These are phyloP conservation scores for Andrena fulva DNA, from an alignment of 2,888 invertebrate genomes.

Conservation along the genomic window DNA sequence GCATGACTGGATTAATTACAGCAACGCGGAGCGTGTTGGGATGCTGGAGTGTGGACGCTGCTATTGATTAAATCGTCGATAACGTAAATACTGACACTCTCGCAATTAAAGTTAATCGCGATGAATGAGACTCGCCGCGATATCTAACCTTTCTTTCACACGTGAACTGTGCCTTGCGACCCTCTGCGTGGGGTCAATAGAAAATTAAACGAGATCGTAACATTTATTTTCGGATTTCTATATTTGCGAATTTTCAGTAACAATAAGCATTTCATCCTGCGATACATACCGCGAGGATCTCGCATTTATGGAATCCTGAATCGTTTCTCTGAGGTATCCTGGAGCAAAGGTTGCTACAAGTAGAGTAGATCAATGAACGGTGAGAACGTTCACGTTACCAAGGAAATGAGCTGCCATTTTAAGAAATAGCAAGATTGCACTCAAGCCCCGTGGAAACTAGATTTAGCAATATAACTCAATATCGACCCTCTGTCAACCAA, in stretches of 20 bases:
- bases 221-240: too few species aligned
- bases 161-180: neutral
- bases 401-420: neutral
- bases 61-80: constrained; percentile 49
- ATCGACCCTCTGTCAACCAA: constrained; percentile 17
- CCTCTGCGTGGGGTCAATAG: neutral
- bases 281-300: too few species aligned
- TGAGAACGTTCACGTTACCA: neutral
- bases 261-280: too few species aligned
- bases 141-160: neutral
- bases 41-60: constrained; percentile 10
- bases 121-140: neutral
- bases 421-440: neutral
- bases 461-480: neutral
- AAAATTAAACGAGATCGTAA: neutral
- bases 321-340: neutral
- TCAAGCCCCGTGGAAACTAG: neutral
- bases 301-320: too few species aligned
- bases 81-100: constrained; percentile 31
- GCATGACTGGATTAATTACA: constrained; percentile 55
- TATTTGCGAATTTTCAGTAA: too few species aligned
- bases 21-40: neutral
- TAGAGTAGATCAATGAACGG: neutral
- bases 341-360: neutral
- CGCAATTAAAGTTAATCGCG: constrained; percentile 22